These are phyloP conservation scores for Ennomos fuscantarius DNA, from an alignment of 2,888 invertebrate genomes.

Conservation along the genomic window DNA sequence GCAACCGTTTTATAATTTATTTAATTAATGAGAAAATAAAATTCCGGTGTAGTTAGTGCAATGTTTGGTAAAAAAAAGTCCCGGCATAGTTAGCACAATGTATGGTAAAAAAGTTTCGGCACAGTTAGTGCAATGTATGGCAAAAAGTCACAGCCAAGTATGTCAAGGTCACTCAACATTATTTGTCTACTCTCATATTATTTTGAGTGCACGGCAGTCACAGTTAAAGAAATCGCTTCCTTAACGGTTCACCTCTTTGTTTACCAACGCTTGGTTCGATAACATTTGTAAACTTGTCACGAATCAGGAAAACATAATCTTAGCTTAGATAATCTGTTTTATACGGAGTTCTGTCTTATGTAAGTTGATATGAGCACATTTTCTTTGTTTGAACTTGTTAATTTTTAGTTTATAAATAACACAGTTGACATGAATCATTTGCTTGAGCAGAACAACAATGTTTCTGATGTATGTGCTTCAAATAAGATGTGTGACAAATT, in stretches of 20 bases:
- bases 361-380: background rate
- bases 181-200: slow-evolving; percentile 1
- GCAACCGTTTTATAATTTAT: too few relatives aligned
- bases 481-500: too few relatives aligned
- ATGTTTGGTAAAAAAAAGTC: too few relatives aligned
- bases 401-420: too few relatives aligned
- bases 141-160: background rate
- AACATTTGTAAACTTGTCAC: slow-evolving; percentile 32
- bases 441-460: too few relatives aligned
- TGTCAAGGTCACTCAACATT: slow-evolving; percentile 3
- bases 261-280: slow-evolving; percentile 4
- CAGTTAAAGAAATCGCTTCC: slow-evolving; percentile 8
- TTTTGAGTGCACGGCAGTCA: background rate
- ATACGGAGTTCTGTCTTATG: slow-evolving; percentile 12
- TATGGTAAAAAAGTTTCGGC: too few relatives aligned
- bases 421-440: too few relatives aligned
- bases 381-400: background rate
- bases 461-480: too few relatives aligned
- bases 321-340: slow-evolving; percentile 27
- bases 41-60: too few relatives aligned
- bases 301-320: slow-evolving; percentile 33
- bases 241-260: slow-evolving; percentile 22
- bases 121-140: too few relatives aligned
- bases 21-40: too few relatives aligned
- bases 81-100: too few relatives aligned